phyloP scores from a whole-genome alignment of 2,888 invertebrate species.

The Caenorhabditis panamensis region DNA sequence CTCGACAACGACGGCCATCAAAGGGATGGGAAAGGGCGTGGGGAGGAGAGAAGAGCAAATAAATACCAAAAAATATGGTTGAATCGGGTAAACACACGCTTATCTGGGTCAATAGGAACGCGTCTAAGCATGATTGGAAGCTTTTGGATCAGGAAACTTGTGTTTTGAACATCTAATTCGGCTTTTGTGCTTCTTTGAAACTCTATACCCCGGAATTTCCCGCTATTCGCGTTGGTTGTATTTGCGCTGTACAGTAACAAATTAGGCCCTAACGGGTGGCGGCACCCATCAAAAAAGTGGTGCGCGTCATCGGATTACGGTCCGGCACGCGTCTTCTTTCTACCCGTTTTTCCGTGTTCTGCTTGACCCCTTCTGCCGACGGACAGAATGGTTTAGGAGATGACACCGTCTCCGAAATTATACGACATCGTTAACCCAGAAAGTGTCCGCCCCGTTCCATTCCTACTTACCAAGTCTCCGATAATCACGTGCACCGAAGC shows the following conservation, averaged over 20 bases:
- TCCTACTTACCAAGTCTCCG: slow-evolving; percentile 87
- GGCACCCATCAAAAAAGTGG: slow-evolving; percentile 50
- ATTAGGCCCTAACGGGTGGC: too few relatives aligned
- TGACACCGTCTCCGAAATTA: slow-evolving; percentile 22
- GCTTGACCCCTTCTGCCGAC: slow-evolving; percentile 32
- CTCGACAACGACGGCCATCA: slow-evolving; percentile 16
- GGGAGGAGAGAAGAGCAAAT: slow-evolving; percentile 6
- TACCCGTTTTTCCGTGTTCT: neutral
- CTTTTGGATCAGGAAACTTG: neutral
- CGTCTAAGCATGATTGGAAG: slow-evolving; percentile 6
- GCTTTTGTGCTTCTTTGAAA: neutral
- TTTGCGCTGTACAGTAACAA: slow-evolving; percentile 24
- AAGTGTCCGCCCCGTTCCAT: neutral
- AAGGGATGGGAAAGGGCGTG: slow-evolving; percentile 17
- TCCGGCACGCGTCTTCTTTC: slow-evolving; percentile 12
- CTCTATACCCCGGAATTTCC: neutral
- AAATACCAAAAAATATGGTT: slow-evolving; percentile 14
- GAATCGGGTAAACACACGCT: slow-evolving; percentile 31
- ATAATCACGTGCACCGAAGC: slow-evolving; percentile 87
- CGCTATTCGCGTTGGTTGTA: slow-evolving; percentile 24
- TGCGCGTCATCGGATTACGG: slow-evolving; percentile 49
- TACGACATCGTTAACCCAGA: slow-evolving; percentile 60
- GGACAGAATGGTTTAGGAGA: neutral
- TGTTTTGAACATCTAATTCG: neutral
- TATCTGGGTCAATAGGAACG: slow-evolving; percentile 17